Evolutionary conservation across 37 sponge, comb jelly and placozoan genomes (phyloP), one percentile per base, ranked within the genome.

Genomic region (Cliona cf. orientalis): DNA sequence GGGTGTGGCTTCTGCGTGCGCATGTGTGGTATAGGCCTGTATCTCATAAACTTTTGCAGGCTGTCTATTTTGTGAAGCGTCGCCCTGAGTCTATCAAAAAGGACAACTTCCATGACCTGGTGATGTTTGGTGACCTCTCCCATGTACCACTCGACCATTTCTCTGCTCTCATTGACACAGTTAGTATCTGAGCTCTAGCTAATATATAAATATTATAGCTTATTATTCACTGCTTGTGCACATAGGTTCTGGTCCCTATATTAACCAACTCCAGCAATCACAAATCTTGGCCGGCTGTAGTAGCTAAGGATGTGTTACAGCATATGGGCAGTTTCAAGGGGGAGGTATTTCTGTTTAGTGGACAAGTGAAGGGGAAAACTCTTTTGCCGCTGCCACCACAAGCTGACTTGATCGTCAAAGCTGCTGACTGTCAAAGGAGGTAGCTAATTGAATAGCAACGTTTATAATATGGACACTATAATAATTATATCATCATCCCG

Each of bases 281-380:
- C 67, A 31, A 31, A 40, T 66, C 79, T 34, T 98, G 99, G 99
- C 99, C 99, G 32, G 45, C 67, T 4, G 96, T 98, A 37, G 99
- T 98, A 33, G 83, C 99, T 5, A 68, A 68, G 5, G 99, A 98
- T 71, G 91, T 98, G 22, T 80, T 86, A 79, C 62, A 73, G 37
- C 94, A 98, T 73, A 84, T 92, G 19, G 93, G 93, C 22, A 80
- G 74, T 40, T 79, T 98, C 69, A 98, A 94, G 70, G 98, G 92
- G 69, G 85, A 91, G 34, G 99, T 98, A 58, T 92, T 81, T 68
- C 91, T 90, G 49, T 84, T 98, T 62, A 88, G 92, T 11, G 99
- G 99, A 12, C 97, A 98, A 71, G 99, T 98, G 44, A 98, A 96
- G 78, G 99, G 99, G 37, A 84, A 87, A 26, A 96, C 99, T 11